These are phyloP conservation scores for Patiria pectinifera DNA, from an alignment of 53 echinoderm and acorn worm species.

Conservation along the genomic window DNA sequence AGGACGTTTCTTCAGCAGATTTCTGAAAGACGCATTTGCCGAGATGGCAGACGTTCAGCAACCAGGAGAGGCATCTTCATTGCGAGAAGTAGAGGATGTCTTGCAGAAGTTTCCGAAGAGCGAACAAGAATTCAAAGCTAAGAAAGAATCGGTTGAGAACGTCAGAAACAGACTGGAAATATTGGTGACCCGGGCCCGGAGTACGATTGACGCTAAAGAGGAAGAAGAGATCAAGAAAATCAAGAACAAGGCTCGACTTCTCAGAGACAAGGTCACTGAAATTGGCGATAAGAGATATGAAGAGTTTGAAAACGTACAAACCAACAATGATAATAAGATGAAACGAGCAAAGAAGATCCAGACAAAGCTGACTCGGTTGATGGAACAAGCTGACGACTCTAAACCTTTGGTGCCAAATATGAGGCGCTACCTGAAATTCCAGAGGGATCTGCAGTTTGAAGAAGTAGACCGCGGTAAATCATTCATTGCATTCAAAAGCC, in stretches of 20 bases:
- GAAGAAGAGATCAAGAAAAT: neutral
- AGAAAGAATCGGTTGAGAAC: neutral
- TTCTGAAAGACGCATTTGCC: neutral
- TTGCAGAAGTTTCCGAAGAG: neutral
- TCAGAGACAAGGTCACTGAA: neutral
- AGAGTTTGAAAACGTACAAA: neutral
- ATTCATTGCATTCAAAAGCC: too few relatives aligned
- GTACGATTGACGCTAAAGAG: neutral
- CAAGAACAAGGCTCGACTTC: neutral
- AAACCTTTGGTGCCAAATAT: too few relatives aligned
- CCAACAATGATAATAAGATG: neutral
- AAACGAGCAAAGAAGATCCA: too few relatives aligned
- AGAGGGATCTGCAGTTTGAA: too few relatives aligned
- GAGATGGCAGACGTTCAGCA: neutral
- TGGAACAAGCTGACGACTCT: too few relatives aligned
- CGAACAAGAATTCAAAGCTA: neutral
- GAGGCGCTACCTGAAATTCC: too few relatives aligned
- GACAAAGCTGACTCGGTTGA: too few relatives aligned
- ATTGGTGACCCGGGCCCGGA: neutral
- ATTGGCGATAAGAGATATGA: neutral
- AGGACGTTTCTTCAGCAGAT: neutral
- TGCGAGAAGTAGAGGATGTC: neutral
- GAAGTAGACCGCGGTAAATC: too few relatives aligned
- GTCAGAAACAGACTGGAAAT: neutral
- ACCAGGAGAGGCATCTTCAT: constrained; percentile 7